Base-by-base conservation (phyloP, 1,140 invertebrate genomes). In the Bradysia coprophila region DNA sequence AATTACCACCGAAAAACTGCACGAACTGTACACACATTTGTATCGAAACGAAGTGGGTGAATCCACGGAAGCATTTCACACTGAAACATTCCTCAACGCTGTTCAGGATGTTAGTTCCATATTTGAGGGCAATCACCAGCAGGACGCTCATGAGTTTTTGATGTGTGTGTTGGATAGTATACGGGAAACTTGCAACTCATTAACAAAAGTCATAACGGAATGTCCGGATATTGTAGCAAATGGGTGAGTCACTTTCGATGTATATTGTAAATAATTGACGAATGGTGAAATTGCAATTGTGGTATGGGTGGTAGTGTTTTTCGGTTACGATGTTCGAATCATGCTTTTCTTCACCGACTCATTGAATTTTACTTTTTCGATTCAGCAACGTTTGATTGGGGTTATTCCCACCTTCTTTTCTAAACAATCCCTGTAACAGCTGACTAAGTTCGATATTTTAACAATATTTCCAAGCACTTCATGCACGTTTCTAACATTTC, bases 131-230 rank as follows among this genome's bases (percentile, higher is more conserved):
- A 73, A 75, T 52, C 75, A 87, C 46, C 86, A 90, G 52, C 85
- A 92, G 57, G 88, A 93, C 64, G 87, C 87, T 4, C 88, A 93
- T 48, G 88, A 93, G 57, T 63, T 91, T 45, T 62, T 91, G 3
- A 78, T 90, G 41, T 91, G 87, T 57, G 65, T 91, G 16, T 63
- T 91, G 24, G 83, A 87, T 61, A 88, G 81, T 50, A 78, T 92
- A 44, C 69, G 86, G n/a, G 85, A 91, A 61, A 85, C 87, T n/a
- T 86, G 84, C 55, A 74, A 68, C 38, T 62, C 68, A 20, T 57
- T 72, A 15, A 65, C 64, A 32, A 57, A 63, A 43, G 43, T 56
- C 24, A 54, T 61, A 32, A 46, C 47, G 34, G 57, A 61, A 3
- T 57, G 50, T 43, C 58, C 58, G 2, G 56, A 61, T 45, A 48